Evolutionary conservation across 92 coral and sea anemone genomes (phyloP).

Genomic region (Parazoanthus darwini): DNA sequence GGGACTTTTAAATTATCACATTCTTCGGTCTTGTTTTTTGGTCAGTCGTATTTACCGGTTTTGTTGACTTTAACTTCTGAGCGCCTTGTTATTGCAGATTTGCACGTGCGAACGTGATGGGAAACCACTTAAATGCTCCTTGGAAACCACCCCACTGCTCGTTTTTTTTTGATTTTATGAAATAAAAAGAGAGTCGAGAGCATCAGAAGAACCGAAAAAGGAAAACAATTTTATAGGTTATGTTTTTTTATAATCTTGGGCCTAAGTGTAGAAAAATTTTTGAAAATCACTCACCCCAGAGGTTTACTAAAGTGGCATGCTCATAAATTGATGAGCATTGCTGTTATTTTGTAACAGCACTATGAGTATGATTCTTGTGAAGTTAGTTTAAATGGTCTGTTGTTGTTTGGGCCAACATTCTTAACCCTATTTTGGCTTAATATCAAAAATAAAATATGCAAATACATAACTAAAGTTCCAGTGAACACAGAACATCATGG

Average conservation of each 20-base stretch:
- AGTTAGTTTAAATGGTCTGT: neutral
- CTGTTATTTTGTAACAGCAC: neutral
- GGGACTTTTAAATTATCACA: constrained; percentile 17
- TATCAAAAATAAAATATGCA: neutral
- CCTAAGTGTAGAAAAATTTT: neutral
- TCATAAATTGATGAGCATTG: neutral
- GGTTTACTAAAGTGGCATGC: neutral
- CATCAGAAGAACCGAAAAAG: neutral
- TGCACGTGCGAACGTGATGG: constrained; percentile 39
- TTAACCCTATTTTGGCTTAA: neutral
- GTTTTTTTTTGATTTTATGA: neutral
- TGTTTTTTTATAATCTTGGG: neutral
- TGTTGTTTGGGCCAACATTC: neutral
- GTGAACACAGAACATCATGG: neutral
- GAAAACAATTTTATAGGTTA: neutral
- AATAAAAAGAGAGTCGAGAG: neutral
- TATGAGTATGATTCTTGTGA: neutral
- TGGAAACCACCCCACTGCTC: constrained; percentile 32
- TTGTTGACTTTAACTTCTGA: constrained; percentile 47
- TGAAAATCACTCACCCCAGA: neutral
- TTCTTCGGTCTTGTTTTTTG: constrained; percentile 44
- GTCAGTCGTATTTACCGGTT: constrained; percentile 42
- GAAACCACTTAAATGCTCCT: neutral
- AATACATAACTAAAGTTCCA: neutral
- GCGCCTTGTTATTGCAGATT: constrained; percentile 33